Base-by-base conservation (phyloP, 2,888 invertebrate species). In the Agrochola lychnidis region DNA sequence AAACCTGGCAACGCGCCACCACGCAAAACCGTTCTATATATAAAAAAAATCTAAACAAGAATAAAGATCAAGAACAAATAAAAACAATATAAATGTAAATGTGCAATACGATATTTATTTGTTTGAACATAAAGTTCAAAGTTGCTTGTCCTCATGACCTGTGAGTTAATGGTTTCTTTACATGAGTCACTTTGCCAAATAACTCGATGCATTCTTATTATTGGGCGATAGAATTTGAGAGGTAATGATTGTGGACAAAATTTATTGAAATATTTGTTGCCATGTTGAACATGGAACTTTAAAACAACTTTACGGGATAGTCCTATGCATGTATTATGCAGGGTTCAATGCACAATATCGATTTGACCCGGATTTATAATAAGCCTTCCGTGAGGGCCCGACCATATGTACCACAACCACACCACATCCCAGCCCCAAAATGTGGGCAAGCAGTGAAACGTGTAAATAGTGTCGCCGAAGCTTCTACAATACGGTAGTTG, bases 1-100 rank as follows among this genome's bases (percentile, higher is more conserved):
- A 85, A 83, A 84, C 84, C 92, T 95, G 95, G 95, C 95, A 91
- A 83, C 30, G 48, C 84, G 93, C 95, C 95, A 94, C 89, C 78
- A 73, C 78, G 79, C 84, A 84, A 87, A 85, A 85, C 81, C 73
- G 73, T 86, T 90, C 91, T 94, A 93, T 93, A 93, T 91, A 92
- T 93, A 94, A 90, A 90, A 45, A 45, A 87, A 89, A 87, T 64
- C 88, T 88, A 87, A 88, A 88, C 83, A 89, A 75, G 87, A 87
- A 87, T 85, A 88, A 88, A 82, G 81, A 87, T 87, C 84, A 88
- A 88, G 89, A 84, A 79, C 84, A 87, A 78, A 87, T 81, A 83
- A 86, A 87, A 84, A 83, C 80, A 89, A 75, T 69, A 74, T 59
- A 78, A 77, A 75, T 48, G 36, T 75, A 57, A 74, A 79, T 70